A percentile compares a stretch with the other conserved stretches of the same genome.
phyloP scores from a whole-genome alignment of 2,888 invertebrate genomes.

The Eledone cirrhosa region DNA sequence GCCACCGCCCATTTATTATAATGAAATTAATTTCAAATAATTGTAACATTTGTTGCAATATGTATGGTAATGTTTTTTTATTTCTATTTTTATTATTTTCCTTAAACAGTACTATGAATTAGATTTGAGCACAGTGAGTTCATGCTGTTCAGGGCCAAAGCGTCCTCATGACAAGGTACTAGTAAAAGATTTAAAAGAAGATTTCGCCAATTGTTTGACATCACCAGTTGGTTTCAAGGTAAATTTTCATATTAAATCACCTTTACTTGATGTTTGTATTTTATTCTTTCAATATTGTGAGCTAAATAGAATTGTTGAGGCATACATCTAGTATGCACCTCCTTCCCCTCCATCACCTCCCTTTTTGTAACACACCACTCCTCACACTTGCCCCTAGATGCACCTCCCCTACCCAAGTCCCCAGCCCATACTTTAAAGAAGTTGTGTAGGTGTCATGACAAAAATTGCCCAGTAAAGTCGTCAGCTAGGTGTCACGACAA shows the following conservation, averaged over 20 bases:
- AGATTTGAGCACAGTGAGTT: constrained; percentile 87
- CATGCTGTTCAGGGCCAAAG: constrained; percentile 96
- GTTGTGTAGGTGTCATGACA: too few relatives aligned
- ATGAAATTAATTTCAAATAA: too few relatives aligned
- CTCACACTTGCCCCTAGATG: background rate
- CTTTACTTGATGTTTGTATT: too few relatives aligned
- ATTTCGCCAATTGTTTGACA: constrained; percentile 84
- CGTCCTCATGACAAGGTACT: constrained; percentile 95
- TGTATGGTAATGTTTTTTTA: too few relatives aligned
- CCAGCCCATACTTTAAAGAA: too few relatives aligned
- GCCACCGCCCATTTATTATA: too few relatives aligned
- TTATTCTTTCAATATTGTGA: background rate
- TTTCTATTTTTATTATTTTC: too few relatives aligned
- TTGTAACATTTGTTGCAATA: too few relatives aligned
- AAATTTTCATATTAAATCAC: constrained; percentile 52
- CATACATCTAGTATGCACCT: background rate
- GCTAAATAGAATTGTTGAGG: background rate
- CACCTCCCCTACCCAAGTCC: background rate
- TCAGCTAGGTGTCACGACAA: too few relatives aligned
- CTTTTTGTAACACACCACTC: background rate
- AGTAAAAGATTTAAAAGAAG: constrained; percentile 87
- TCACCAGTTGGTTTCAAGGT: constrained; percentile 78
- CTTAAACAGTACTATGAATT: constrained; percentile 78
- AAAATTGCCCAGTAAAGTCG: too few relatives aligned
- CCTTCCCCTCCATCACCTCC: background rate